A percentile compares a stretch with the other conserved stretches of the same genome.
These are phyloP conservation scores for Myotis myotis DNA, from an alignment of 2,797 vertebrate species.

Conservation along the genomic window DNA sequence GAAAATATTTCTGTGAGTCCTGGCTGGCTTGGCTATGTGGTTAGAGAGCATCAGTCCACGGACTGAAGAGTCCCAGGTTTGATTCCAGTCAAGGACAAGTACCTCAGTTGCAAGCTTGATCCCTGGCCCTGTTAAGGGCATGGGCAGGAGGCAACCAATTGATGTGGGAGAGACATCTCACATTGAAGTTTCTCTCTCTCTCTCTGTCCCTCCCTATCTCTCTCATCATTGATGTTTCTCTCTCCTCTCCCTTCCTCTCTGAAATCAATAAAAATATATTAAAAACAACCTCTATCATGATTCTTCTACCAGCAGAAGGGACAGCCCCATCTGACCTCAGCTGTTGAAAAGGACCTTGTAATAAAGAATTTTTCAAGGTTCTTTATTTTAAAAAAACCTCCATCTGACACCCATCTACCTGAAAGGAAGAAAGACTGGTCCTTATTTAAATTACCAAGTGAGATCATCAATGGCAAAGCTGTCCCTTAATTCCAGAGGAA, in stretches of 20 bases:
- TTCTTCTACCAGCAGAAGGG: not conserved
- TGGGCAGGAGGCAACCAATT: no score
- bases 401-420: not conserved
- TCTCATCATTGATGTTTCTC: no score
- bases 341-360: not conserved
- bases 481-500: conserved; percentile 20
- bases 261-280: not conserved
- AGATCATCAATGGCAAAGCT: not conserved
- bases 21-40: no score
- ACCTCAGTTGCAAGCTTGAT: no score
- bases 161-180: no score
- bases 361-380: not conserved
- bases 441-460: conserved; percentile 12
- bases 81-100: no score
- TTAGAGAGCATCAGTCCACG: no score
- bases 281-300: not conserved
- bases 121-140: no score
- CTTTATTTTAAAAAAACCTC: not conserved
- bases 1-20: conserved; percentile 50
- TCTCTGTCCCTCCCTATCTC: no score
- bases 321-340: not conserved
- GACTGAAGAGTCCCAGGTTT: no score
- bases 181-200: no score
- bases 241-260: no score
- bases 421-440: not conserved